These are phyloP conservation scores for Microtus ochrogaster DNA, from an alignment of 2,113 vertebrate species.

Conservation along the genomic window DNA sequence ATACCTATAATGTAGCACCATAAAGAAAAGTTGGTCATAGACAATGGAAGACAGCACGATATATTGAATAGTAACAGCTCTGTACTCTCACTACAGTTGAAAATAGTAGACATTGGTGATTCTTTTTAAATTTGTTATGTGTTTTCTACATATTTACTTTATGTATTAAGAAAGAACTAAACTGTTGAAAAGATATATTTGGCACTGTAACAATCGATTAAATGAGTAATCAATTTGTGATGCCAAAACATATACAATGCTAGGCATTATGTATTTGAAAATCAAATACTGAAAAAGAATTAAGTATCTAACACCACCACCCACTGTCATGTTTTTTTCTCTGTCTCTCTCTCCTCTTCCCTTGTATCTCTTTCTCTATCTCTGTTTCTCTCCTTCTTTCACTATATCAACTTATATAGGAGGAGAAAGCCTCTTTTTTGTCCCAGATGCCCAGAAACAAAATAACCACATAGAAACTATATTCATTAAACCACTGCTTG, in stretches of 20 bases:
- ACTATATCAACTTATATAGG: not conserved
- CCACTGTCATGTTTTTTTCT: not conserved
- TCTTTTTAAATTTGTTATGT: not conserved
- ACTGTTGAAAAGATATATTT: not conserved
- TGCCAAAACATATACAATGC: not conserved
- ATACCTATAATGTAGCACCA: not conserved
- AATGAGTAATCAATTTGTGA: not conserved
- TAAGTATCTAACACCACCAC: not conserved
- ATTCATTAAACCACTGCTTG: no score
- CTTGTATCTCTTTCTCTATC: not conserved
- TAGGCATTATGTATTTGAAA: not conserved
- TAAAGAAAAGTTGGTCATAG: not conserved
- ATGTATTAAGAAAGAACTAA: not conserved
- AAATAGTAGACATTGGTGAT: not conserved
- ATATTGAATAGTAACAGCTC: not conserved
- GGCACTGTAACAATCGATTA: not conserved
- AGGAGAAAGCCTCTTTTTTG: no score
- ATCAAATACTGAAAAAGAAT: constrained; percentile 33
- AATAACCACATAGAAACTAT: no score
- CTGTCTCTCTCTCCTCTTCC: not conserved
- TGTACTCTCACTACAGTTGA: not conserved
- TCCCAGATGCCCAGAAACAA: no score
- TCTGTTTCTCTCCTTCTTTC: not conserved
- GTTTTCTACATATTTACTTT: not conserved
- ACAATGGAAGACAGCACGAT: not conserved